Evolutionary conservation across 2,888 invertebrate species (phyloP).

Genomic region (Hyppa rectilinea): DNA sequence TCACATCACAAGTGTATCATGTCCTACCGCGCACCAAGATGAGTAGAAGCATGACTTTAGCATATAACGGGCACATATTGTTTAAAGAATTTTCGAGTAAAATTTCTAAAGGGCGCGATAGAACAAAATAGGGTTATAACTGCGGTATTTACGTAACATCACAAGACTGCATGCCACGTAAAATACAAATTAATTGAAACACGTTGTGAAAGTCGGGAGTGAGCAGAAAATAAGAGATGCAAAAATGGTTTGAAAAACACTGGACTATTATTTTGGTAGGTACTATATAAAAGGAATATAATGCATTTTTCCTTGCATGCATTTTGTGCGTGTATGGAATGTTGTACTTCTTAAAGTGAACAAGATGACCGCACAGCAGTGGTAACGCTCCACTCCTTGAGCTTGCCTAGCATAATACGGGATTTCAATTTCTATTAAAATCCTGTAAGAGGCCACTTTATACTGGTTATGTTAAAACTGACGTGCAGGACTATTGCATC

Average conservation of each 20-base stretch:
- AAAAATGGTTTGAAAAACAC: neutral
- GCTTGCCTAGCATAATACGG: neutral
- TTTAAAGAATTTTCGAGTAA: neutral
- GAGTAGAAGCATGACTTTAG: neutral
- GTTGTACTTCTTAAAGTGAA: neutral
- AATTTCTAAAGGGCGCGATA: neutral
- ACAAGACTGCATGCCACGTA: neutral
- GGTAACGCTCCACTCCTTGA: neutral
- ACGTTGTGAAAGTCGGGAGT: neutral
- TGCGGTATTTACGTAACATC: neutral
- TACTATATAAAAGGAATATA: neutral
- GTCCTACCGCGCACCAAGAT: neutral
- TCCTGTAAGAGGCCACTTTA: neutral
- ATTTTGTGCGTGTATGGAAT: neutral
- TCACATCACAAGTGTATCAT: constrained; percentile 4
- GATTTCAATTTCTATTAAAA: neutral
- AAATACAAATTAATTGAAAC: constrained; percentile 14
- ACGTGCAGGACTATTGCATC: neutral
- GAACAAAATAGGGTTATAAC: neutral
- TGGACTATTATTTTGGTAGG: neutral
- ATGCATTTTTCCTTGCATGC: neutral
- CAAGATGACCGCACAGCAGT: neutral
- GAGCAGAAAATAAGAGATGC: constrained; percentile 15
- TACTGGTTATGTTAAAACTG: neutral
- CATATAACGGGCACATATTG: neutral